Evolutionary conservation across 2,113 vertebrate genomes (phyloP).

Genomic region (Coptodon bakossiorum): DNA sequence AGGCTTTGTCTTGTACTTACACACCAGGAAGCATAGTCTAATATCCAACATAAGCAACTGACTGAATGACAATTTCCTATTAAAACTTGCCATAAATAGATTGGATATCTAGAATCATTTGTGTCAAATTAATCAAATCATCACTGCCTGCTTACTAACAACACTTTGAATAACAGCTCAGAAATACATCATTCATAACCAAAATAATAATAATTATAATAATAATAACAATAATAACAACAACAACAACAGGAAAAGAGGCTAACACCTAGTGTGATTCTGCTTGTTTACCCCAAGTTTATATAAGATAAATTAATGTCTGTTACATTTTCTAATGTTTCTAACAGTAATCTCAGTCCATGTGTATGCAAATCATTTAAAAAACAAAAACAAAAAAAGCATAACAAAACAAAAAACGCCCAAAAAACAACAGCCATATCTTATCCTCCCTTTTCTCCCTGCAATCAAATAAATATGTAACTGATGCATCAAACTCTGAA

Average conservation of each 20-base stretch:
- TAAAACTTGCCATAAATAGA: slow-evolving; percentile 32
- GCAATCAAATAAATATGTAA: not conserved
- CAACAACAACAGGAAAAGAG: not conserved
- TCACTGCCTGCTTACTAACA: not conserved
- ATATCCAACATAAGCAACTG: slow-evolving; percentile 14
- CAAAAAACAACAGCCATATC: not conserved
- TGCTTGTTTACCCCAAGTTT: not conserved
- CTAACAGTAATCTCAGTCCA: not conserved
- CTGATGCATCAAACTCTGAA: not conserved
- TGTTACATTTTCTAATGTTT: not conserved
- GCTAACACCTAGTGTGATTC: not conserved
- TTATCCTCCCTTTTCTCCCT: not conserved
- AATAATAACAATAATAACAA: not conserved
- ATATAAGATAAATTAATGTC: not conserved
- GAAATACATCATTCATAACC: not conserved
- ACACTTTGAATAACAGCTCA: not conserved
- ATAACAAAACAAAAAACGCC: not conserved
- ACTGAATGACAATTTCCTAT: slow-evolving; percentile 35
- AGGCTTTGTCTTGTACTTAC: slow-evolving; percentile 31
- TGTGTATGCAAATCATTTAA: not conserved
- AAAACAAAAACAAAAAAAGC: not conserved
- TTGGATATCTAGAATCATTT: slow-evolving; percentile 7
- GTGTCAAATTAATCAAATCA: slow-evolving; percentile 20
- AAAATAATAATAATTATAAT: not conserved
- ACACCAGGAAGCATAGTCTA: slow-evolving; percentile 27